These are phyloP conservation scores for Keiferia lycopersicella DNA, from an alignment of 2,888 invertebrate genomes.

Conservation along the genomic window DNA sequence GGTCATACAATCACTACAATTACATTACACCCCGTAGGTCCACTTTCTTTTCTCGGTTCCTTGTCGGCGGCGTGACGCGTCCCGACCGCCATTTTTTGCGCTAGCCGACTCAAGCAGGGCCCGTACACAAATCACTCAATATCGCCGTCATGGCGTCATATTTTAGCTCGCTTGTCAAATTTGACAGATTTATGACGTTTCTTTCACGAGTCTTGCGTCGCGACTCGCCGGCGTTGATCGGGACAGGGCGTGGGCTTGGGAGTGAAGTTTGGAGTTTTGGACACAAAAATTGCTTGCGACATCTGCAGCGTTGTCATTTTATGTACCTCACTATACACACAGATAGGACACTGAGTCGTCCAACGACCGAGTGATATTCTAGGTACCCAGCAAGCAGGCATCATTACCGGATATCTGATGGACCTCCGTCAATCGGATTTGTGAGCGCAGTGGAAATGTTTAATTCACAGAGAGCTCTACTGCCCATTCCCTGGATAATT, in stretches of 20 bases:
- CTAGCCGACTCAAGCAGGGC: conserved; percentile 34
- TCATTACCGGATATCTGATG: no score
- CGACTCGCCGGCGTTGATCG: conserved; percentile 2
- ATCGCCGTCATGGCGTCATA: conserved; percentile 64
- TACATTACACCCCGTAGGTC: background rate
- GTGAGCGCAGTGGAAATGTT: no score
- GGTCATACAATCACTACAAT: no score
- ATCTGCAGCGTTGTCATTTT: background rate
- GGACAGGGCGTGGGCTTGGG: conserved; percentile 8
- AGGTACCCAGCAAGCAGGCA: no score
- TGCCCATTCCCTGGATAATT: no score
- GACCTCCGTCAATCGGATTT: no score
- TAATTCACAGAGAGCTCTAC: no score
- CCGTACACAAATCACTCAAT: conserved; percentile 68
- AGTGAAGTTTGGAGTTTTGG: conserved; percentile 2
- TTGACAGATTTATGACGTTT: conserved; percentile 73
- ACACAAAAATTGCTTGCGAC: conserved; percentile 7
- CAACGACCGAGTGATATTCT: no score
- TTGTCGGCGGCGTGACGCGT: conserved; percentile 28
- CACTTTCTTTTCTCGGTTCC: background rate
- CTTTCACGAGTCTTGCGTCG: conserved; percentile 57
- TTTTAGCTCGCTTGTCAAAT: conserved; percentile 62
- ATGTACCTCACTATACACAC: background rate
- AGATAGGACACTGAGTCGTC: no score
- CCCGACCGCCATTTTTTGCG: conserved; percentile 41